phyloP scores from a whole-genome alignment of 2,797 vertebrate species.

The Trachops cirrhosus region DNA sequence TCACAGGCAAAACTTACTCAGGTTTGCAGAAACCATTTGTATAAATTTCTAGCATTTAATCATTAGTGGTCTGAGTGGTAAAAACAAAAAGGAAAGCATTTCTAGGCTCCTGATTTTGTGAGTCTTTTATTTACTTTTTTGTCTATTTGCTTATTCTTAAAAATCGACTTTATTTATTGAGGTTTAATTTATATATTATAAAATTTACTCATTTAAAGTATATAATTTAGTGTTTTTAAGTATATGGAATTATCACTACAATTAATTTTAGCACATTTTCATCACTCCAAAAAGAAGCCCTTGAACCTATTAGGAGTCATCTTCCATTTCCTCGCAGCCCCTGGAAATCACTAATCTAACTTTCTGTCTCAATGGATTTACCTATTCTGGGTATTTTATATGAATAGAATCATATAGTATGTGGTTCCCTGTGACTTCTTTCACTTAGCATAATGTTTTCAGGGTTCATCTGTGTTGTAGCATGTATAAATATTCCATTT shows the following conservation, averaged over 20 bases:
- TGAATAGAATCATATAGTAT: neutral
- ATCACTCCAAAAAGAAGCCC: neutral
- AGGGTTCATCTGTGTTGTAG: neutral
- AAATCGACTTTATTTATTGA: neutral
- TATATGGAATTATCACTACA: neutral
- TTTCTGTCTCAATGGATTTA: neutral
- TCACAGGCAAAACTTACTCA: neutral
- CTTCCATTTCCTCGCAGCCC: neutral
- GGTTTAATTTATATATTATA: neutral
- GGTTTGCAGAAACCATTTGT: neutral
- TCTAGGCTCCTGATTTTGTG: neutral
- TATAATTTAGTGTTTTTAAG: neutral
- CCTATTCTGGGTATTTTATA: neutral
- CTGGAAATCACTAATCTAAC: neutral
- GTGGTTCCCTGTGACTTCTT: neutral
- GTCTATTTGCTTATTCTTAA: neutral
- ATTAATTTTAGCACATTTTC: neutral
- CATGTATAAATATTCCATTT: neutral
- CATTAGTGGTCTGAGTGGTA: neutral
- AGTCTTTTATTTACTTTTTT: neutral
- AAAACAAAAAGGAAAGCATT: neutral
- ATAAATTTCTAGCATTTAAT: neutral
- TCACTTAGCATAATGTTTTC: neutral
- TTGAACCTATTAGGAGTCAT: neutral
- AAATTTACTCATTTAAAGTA: neutral